A percentile compares a stretch with the other conserved stretches of the same genome.
phyloP scores from a whole-genome alignment of 2,797 vertebrate species.

The Cynodonichthys magdalenae region DNA sequence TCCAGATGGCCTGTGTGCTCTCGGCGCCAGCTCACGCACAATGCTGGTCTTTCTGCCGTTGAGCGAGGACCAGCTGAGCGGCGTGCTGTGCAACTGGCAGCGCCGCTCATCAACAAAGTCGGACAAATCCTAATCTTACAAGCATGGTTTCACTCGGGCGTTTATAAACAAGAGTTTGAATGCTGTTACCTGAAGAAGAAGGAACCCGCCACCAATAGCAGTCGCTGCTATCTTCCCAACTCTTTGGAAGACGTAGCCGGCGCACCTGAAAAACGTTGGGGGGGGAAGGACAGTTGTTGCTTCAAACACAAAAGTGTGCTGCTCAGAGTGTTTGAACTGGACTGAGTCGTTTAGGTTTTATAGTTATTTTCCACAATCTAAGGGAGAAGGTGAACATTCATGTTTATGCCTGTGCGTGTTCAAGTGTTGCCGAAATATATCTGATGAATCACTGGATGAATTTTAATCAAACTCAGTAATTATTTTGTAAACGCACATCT shows the following conservation, averaged over 20 bases:
- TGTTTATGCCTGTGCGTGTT: no score
- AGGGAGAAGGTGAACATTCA: no score
- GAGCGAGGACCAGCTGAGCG: slow-evolving; percentile 22
- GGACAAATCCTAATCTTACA: not conserved
- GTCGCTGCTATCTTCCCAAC: slow-evolving; percentile 98
- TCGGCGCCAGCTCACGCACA: slow-evolving; percentile 29
- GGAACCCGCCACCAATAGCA: slow-evolving; percentile 96
- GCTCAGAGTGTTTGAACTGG: no score
- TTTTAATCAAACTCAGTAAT: no score
- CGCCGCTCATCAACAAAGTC: not conserved
- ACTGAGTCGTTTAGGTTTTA: no score
- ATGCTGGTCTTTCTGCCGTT: slow-evolving; percentile 17
- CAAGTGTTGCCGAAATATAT: no score
- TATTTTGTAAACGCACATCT: no score
- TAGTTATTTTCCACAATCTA: no score
- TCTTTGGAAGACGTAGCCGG: slow-evolving; percentile 98
- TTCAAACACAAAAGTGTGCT: no score
- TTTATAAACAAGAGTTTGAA: not conserved
- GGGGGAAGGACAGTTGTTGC: no score
- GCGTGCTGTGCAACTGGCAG: slow-evolving; percentile 19
- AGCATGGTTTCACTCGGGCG: not conserved
- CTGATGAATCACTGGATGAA: no score
- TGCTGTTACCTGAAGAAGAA: slow-evolving; percentile 90
- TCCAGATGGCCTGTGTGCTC: slow-evolving; percentile 32
- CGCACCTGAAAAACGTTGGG: slow-evolving; percentile 89